Evolutionary conservation across 2,797 vertebrate species (phyloP).

Genomic region (Columba guinea): DNA sequence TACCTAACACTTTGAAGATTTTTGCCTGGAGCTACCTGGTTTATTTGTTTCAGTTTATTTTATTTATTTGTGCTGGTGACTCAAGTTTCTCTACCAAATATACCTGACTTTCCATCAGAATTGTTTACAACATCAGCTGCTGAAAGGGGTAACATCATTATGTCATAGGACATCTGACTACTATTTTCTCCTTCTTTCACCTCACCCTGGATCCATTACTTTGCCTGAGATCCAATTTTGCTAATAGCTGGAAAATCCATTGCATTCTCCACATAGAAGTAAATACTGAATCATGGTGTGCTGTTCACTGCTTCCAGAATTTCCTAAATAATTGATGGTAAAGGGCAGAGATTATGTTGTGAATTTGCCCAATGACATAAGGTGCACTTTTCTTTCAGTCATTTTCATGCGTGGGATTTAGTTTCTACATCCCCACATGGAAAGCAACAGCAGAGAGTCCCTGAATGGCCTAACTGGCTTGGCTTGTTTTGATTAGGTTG

Average conservation of each 20-base stretch:
- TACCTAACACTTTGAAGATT: background rate
- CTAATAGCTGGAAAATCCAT: background rate
- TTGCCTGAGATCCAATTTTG: background rate
- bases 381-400: background rate
- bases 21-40: background rate
- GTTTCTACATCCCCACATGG: rapidly evolving
- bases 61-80: background rate
- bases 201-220: background rate
- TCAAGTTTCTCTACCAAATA: background rate
- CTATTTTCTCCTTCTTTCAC: background rate
- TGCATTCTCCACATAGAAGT: background rate
- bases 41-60: rapidly evolving
- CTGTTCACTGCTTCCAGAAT: background rate
- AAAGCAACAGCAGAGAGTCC: background rate
- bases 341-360: background rate
- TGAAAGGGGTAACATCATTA: background rate
- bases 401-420: background rate
- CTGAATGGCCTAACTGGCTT: background rate
- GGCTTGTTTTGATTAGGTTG: background rate
- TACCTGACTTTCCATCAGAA: background rate
- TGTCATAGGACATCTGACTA: background rate
- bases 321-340: background rate
- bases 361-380: background rate
- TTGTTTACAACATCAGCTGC: background rate
- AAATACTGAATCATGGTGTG: background rate